Evolutionary conservation across 1,140 invertebrate genomes (phyloP), one percentile per base, ranked within the genome.

Genomic region (Bactericera cockerelli): DNA sequence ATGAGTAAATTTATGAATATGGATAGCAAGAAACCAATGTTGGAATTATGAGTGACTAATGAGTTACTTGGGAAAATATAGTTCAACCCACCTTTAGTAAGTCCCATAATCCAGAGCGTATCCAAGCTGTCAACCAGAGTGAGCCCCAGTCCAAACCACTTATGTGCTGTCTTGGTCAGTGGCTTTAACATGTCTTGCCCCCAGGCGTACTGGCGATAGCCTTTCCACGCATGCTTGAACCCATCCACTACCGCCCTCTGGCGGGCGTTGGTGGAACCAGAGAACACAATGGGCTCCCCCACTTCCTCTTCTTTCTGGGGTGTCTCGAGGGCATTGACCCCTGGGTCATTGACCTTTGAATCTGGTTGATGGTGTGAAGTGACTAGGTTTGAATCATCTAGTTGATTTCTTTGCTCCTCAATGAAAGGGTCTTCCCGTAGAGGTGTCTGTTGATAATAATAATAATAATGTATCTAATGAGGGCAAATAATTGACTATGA

Each of bases 151-250:
- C 84, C 81, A 72, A 97, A 95, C 93, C 93, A 96, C 70, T 95
- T 89, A 58, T 82, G 79, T 59, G 82, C 81, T 59, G 77, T 75
- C 61, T 79, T 81, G 2, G 87, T 84, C 36, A 96, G 82, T 0
- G 93, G 93, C 67, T 87, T 89, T 2, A 97, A 74, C 67, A 94
- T 88, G 70, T 98, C 93, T 67, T 93, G 86, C 4, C 93, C 93
- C 92, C 92, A 97, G 2, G 93, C 92, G 74, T 81, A 90, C 62
- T 83, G 79, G 68, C 84, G 87, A 69, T 97, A 97, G 0, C 87
- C 90, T 60, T 76, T 78, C 93, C 93, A 98, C 0, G 93, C 92
- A 74, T 94, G 89, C 66, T 80, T 80, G 65, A 95, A 91, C 19
- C 90, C 91, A 24, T 80, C 78, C 1, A 93, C 82, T 16, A 98